phyloP scores from a whole-genome alignment of 2,888 invertebrate genomes.

The Nomada flava region DNA sequence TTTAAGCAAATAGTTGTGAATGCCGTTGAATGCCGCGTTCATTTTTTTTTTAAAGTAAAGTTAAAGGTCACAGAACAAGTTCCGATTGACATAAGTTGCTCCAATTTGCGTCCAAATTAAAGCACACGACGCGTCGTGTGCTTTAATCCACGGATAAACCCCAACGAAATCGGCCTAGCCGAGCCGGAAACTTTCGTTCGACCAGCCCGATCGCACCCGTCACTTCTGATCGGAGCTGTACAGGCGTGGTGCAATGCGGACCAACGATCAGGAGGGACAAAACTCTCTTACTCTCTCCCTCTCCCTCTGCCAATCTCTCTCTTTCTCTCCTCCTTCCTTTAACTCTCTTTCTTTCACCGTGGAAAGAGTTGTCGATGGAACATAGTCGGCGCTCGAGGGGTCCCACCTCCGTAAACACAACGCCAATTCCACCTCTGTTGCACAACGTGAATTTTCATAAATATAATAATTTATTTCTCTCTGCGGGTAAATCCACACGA shows the following conservation, averaged over 20 bases:
- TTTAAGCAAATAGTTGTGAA: no score
- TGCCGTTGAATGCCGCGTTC: no score
- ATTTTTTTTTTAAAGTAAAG: no score
- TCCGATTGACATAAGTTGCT: no score
- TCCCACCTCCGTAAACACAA: slow-evolving; percentile 60
- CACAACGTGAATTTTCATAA: slow-evolving; percentile 70
- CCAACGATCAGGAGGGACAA: slow-evolving; percentile 67
- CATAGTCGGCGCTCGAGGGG: slow-evolving; percentile 65
- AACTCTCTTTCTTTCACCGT: neutral
- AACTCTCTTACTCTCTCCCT: slow-evolving; percentile 19
- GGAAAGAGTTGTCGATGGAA: slow-evolving; percentile 61
- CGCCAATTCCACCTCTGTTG: slow-evolving; percentile 19
- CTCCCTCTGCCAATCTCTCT: slow-evolving; percentile 4
- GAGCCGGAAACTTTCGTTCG: slow-evolving; percentile 52
- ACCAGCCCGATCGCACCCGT: slow-evolving; percentile 58
- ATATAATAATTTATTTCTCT: slow-evolving; percentile 77
- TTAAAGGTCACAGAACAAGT: no score
- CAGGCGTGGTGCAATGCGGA: slow-evolving; percentile 68
- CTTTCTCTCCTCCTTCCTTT: neutral
- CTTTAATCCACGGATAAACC: neutral
- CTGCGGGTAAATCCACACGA: slow-evolving; percentile 68
- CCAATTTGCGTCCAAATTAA: no score
- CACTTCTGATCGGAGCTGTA: slow-evolving; percentile 65
- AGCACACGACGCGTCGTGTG: neutral
- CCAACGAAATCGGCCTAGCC: slow-evolving; percentile 20